Conservation (phyloP, 1,140 invertebrate genomes). For the Drosophila tsacasi region DNA sequence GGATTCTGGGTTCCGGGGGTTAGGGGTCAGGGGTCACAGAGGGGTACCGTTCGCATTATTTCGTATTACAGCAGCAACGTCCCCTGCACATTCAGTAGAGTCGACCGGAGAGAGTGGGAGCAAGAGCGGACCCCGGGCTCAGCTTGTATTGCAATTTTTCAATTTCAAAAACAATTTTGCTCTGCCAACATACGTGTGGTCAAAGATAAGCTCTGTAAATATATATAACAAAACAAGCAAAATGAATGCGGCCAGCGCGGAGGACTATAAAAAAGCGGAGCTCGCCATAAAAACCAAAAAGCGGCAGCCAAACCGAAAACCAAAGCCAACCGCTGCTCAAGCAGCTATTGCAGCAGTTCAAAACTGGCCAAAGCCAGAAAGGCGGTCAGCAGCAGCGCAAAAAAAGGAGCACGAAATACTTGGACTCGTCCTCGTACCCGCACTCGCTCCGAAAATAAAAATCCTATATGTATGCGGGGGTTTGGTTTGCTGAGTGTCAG, state of each 20-base stretch:
- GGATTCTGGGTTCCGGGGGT: background rate
- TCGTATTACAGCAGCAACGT: constrained; percentile 68
- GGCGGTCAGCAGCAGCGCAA: constrained; percentile 53
- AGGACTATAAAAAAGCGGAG: constrained; percentile 40
- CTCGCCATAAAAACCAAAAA: constrained; percentile 68
- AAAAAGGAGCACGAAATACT: constrained; percentile 32
- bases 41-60: constrained; percentile 69
- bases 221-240: constrained; percentile 47
- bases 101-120: background rate
- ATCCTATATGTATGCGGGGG: constrained; percentile 31
- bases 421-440: constrained; percentile 19
- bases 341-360: constrained; percentile 76
- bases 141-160: constrained; percentile 83
- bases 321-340: constrained; percentile 81
- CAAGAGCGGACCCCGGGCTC: constrained; percentile 37
- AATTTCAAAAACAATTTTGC: constrained; percentile 84
- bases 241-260: constrained; percentile 22
- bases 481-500: constrained; percentile 33
- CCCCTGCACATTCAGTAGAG: constrained; percentile 27
- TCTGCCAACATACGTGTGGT: constrained; percentile 82
- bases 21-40: constrained; percentile 7
- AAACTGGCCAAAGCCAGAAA: constrained; percentile 76
- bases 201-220: constrained; percentile 82
- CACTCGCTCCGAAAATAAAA: constrained; percentile 62
- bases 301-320: constrained; percentile 56